These are phyloP conservation scores for Chionomys nivalis DNA, from an alignment of 2,113 vertebrate species.

Conservation along the genomic window DNA sequence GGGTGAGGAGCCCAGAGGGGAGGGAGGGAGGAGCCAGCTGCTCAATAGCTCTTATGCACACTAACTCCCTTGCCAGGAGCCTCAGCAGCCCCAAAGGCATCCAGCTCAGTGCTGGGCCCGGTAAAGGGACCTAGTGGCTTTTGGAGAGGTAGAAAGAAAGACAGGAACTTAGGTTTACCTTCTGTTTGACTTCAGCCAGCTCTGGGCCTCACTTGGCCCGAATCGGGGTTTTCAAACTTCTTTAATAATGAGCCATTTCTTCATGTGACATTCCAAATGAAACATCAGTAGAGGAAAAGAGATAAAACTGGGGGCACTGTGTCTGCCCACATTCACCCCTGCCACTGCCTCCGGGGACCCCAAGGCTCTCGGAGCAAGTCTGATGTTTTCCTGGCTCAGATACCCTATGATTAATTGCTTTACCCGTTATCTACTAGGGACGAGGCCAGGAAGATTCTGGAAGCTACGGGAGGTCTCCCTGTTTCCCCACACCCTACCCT, in stretches of 20 bases:
- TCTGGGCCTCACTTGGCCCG: neutral
- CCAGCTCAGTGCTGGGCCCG: neutral
- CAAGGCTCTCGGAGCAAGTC: neutral
- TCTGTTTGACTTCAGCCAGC: neutral
- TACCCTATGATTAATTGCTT: constrained; percentile 9
- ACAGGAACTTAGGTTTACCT: neutral
- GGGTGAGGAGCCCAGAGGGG: neutral
- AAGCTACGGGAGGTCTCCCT: neutral
- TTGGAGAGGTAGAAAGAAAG: neutral
- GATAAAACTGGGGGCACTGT: neutral
- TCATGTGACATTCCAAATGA: neutral
- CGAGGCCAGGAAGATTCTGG: constrained; percentile 44
- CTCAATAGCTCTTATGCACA: neutral
- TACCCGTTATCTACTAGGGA: neutral
- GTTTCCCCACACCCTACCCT: neutral
- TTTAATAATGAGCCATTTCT: neutral
- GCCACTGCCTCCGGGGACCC: neutral
- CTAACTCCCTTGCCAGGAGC: neutral
- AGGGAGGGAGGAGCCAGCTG: neutral
- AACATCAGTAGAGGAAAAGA: neutral
- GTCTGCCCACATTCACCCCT: no score
- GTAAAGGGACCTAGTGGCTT: neutral
- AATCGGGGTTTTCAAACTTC: neutral
- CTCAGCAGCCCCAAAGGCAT: neutral
- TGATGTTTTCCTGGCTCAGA: neutral